phyloP scores from a whole-genome alignment of 2,888 invertebrate genomes.

The Lumbricus terrestris region DNA sequence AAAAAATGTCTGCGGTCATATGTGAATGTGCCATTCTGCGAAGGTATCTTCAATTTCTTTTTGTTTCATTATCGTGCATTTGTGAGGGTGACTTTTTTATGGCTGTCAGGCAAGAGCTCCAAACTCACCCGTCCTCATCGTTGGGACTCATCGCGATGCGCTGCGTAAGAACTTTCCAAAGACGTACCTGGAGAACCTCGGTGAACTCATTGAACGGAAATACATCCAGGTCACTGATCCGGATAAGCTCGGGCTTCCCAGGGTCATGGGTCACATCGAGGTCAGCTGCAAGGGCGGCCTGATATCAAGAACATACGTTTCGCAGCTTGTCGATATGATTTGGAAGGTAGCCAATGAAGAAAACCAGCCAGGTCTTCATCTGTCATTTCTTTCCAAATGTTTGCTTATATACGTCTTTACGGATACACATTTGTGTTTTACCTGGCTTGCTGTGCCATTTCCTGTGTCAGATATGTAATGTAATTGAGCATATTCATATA shows the following conservation, averaged over 20 bases:
- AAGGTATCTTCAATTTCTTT: neutral
- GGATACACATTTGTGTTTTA: no score
- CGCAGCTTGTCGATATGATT: slow-evolving; percentile 82
- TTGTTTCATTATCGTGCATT: neutral
- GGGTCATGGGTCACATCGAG: slow-evolving; percentile 81
- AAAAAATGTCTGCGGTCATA: no score
- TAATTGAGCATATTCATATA: no score
- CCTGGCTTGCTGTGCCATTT: no score
- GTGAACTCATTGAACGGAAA: slow-evolving; percentile 66
- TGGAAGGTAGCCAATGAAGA: slow-evolving; percentile 76
- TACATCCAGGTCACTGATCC: slow-evolving; percentile 89
- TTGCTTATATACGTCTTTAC: no score
- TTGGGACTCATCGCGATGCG: slow-evolving; percentile 75
- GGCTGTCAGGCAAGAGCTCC: slow-evolving; percentile 40
- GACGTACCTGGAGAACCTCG: slow-evolving; percentile 73
- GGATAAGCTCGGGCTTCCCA: slow-evolving; percentile 89
- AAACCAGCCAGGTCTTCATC: slow-evolving; percentile 6
- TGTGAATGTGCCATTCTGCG: no score
- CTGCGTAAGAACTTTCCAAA: slow-evolving; percentile 64
- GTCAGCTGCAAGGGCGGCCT: slow-evolving; percentile 79
- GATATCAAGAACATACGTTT: slow-evolving; percentile 72
- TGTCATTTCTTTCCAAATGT: neutral
- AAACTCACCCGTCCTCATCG: slow-evolving; percentile 40
- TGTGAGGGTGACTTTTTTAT: neutral
- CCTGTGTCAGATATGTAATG: no score